Percentiles rank a stretch among this genome's conserved stretches.
phyloP scores from a whole-genome alignment of 2,888 invertebrate species.

The Aquatica leii region DNA sequence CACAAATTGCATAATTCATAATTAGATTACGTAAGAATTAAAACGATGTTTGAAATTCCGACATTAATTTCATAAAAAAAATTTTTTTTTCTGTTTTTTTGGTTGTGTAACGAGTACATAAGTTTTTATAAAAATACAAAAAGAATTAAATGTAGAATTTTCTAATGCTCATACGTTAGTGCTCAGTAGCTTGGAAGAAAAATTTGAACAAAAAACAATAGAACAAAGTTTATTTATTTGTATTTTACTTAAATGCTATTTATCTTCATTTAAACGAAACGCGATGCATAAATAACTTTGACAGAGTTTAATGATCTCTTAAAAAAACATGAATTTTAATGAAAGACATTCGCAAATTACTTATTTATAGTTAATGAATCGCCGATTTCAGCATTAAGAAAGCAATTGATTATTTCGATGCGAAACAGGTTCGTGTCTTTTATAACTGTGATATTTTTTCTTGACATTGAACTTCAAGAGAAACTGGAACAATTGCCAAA shows the following conservation, averaged over 20 bases:
- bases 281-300: neutral
- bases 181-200: slow-evolving; percentile 6
- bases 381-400: neutral
- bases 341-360: neutral
- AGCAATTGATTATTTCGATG: neutral
- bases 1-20: too few relatives aligned
- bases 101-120: too few relatives aligned
- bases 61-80: too few relatives aligned
- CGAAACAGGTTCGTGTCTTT: slow-evolving; percentile 1
- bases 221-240: too few relatives aligned
- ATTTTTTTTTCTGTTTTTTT: too few relatives aligned
- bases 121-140: too few relatives aligned
- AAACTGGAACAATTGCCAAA: neutral
- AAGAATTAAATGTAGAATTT: neutral
- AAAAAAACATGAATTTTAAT: neutral
- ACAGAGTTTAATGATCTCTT: neutral
- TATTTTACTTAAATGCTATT: too few relatives aligned
- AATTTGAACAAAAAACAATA: neutral
- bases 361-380: slow-evolving; percentile 4
- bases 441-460: slow-evolving; percentile 2
- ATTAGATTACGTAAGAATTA: too few relatives aligned
- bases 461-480: slow-evolving; percentile 1
- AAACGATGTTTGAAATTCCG: too few relatives aligned
- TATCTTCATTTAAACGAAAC: too few relatives aligned
- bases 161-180: neutral